Evolutionary conservation across 1,140 invertebrate genomes (phyloP).

Genomic region (Cotesia typhae): DNA sequence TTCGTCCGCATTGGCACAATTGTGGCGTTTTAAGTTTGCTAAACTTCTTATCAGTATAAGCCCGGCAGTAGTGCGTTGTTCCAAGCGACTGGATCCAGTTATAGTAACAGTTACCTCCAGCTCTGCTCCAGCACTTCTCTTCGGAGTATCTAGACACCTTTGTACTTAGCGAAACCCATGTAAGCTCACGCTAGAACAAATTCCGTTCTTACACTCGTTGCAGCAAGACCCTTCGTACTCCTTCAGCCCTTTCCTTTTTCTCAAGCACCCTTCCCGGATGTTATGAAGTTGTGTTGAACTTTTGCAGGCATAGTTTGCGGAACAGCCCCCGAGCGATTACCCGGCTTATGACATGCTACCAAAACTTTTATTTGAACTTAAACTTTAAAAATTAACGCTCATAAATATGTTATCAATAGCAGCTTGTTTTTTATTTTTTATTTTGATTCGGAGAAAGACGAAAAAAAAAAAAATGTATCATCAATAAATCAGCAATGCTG

Average conservation of each 20-base stretch:
- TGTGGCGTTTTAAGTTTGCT: slow-evolving; percentile 26
- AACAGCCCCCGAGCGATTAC: slow-evolving; percentile 39
- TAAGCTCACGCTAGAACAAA: slow-evolving; percentile 67
- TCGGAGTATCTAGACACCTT: slow-evolving; percentile 55
- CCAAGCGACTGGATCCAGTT: slow-evolving; percentile 22
- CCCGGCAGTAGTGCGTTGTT: slow-evolving; percentile 15
- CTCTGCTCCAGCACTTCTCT: neutral
- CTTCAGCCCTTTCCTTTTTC: slow-evolving; percentile 10
- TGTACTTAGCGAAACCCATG: slow-evolving; percentile 66
- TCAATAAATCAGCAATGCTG: neutral
- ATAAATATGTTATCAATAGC: too few species aligned
- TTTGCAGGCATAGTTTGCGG: slow-evolving; percentile 42
- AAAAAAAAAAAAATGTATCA: neutral
- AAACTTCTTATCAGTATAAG: slow-evolving; percentile 25
- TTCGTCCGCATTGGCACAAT: neutral
- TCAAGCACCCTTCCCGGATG: slow-evolving; percentile 33
- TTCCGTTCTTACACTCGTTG: slow-evolving; percentile 49
- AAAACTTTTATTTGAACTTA: neutral
- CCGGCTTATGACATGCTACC: slow-evolving; percentile 24
- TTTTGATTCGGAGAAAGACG: neutral
- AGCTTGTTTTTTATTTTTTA: too few species aligned
- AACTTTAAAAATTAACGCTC: neutral
- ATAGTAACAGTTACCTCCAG: neutral
- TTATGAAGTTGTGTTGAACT: slow-evolving; percentile 48
- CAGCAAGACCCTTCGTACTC: slow-evolving; percentile 32